Conservation (phyloP, 2,888 invertebrate species). For the Caenorhabditis sp. region DNA sequence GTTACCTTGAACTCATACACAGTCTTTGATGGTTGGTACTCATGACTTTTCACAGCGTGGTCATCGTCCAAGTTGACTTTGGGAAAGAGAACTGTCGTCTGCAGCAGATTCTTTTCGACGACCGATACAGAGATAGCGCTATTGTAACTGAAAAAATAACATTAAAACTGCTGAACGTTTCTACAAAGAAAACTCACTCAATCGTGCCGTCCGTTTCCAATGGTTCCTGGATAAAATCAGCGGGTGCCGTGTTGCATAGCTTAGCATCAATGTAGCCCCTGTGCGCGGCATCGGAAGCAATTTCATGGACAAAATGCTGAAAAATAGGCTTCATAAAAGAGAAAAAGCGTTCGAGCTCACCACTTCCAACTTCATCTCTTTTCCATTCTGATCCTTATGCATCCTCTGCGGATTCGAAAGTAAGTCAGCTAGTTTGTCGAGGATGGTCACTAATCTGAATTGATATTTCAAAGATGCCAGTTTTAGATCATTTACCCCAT, state of each 20-base stretch:
- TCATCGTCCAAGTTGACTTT: not conserved
- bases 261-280: conserved; percentile 37
- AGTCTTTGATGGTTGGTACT: not conserved
- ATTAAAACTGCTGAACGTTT: too few relatives aligned
- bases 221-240: not conserved
- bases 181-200: not conserved
- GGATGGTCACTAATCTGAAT: conserved; percentile 1
- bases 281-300: conserved; percentile 33
- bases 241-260: not conserved
- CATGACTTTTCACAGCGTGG: not conserved
- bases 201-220: not conserved
- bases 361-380: conserved; percentile 24
- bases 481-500: too few relatives aligned
- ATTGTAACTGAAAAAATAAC: not conserved
- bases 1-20: conserved; percentile 9
- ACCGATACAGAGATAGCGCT: not conserved
- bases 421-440: conserved; percentile 19
- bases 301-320: conserved; percentile 28
- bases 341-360: not conserved
- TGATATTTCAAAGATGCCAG: too few relatives aligned
- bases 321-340: not conserved
- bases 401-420: conserved; percentile 22
- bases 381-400: conserved; percentile 14
- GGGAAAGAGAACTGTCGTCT: not conserved
- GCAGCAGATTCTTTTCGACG: not conserved